Evolutionary conservation across 35 echinoderm and acorn worm genomes (phyloP).

Genomic region (Apostichopus californicus): DNA sequence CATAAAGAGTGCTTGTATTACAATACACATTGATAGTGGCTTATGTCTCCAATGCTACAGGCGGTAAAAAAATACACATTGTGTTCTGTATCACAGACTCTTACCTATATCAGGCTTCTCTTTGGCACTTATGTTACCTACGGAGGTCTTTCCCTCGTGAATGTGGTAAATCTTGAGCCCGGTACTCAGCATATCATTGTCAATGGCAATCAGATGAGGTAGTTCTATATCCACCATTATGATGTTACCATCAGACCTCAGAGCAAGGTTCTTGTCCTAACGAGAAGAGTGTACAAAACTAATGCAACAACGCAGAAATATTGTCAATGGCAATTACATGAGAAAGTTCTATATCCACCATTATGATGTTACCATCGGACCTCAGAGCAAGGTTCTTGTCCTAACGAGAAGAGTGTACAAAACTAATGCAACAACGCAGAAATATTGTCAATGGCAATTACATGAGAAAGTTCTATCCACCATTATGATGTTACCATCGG

Average conservation of each 20-base stretch:
- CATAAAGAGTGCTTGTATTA: too few species aligned
- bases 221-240: constrained; percentile 89
- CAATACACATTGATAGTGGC: too few species aligned
- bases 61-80: too few species aligned
- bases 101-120: constrained; percentile 87
- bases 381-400: constrained; percentile 88
- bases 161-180: constrained; percentile 96
- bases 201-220: constrained; percentile 91
- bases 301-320: neutral
- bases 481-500: constrained; percentile 87
- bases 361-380: constrained; percentile 84
- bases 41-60: too few species aligned
- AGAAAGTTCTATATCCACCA: constrained; percentile 84
- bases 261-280: constrained; percentile 88
- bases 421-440: too few species aligned
- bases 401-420: constrained; percentile 49
- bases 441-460: too few species aligned
- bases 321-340: constrained; percentile 84
- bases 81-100: neutral
- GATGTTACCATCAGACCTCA: constrained; percentile 88
- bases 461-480: constrained; percentile 85
- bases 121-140: constrained; percentile 88
- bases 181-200: constrained; percentile 90
- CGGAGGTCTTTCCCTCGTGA: constrained; percentile 84
- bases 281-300: constrained; percentile 1